Percentiles rank a stretch among this genome's conserved stretches.
Evolutionary conservation across 2,888 invertebrate genomes (phyloP).

Genomic region (Orchesellides sinensis): DNA sequence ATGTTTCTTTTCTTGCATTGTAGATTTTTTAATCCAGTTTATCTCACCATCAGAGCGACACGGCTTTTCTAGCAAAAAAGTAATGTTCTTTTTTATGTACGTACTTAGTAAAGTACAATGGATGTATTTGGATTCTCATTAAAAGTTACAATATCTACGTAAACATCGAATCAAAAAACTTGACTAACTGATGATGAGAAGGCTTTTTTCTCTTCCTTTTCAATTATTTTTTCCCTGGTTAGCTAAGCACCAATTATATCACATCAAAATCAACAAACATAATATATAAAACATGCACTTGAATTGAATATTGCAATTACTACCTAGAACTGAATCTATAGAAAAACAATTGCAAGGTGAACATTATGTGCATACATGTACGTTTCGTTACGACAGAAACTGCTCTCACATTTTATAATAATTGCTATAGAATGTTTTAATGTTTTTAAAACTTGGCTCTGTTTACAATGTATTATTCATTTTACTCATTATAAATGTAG

Average conservation of each 20-base stretch:
- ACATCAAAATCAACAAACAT: conserved; percentile 41
- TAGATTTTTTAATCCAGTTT: conserved; percentile 9
- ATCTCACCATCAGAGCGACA: conserved; percentile 38
- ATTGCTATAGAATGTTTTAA: neutral
- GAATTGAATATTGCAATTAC: neutral
- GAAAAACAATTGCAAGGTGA: neutral
- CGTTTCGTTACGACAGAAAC: neutral
- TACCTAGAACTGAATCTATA: too few species aligned
- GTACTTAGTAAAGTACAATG: neutral
- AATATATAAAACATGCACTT: neutral
- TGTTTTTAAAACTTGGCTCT: neutral
- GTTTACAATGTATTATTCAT: neutral
- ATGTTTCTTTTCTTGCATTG: conserved; percentile 14
- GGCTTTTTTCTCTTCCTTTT: conserved; percentile 41
- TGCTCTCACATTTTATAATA: neutral
- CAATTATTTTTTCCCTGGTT: conserved; percentile 30
- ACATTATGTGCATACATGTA: neutral
- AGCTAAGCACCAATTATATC: conserved; percentile 50
- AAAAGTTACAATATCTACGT: conserved; percentile 47
- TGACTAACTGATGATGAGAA: conserved; percentile 46
- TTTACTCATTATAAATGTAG: neutral
- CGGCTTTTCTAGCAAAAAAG: conserved; percentile 18
- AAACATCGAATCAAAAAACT: conserved; percentile 39
- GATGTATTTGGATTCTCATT: conserved; percentile 51
- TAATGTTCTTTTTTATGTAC: neutral